phyloP scores from a whole-genome alignment of 2,797 vertebrate genomes.

The Sphenodon punctatus region DNA sequence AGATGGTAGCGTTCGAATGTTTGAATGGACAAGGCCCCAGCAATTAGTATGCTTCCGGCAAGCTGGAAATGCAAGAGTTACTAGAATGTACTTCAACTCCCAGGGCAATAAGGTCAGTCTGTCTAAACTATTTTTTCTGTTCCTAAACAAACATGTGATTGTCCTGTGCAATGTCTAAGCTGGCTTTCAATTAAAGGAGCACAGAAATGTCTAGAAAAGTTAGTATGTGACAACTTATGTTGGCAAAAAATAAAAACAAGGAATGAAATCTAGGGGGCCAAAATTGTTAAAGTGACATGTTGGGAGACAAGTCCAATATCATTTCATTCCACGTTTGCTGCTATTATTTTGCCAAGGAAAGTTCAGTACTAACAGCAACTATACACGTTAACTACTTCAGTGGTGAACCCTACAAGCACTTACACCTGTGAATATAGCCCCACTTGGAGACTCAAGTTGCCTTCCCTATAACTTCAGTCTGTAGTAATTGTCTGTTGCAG shows the following conservation, averaged over 20 bases:
- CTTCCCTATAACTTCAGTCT: no score
- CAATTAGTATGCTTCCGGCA: constrained; percentile 96
- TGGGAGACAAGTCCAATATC: neutral
- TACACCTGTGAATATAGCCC: no score
- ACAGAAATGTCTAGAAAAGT: neutral
- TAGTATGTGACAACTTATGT: neutral
- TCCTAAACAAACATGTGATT: neutral
- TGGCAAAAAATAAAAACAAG: neutral
- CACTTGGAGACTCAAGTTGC: no score
- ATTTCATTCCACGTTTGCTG: no score
- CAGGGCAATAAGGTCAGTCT: constrained; percentile 93
- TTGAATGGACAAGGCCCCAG: constrained; percentile 97
- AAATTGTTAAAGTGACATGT: neutral
- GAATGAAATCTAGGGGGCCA: neutral
- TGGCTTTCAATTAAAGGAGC: neutral
- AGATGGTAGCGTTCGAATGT: constrained; percentile 97
- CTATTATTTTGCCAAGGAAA: no score
- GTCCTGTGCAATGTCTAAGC: neutral
- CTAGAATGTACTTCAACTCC: constrained; percentile 95
- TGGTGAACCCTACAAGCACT: no score
- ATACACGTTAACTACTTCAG: no score
- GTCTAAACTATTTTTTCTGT: neutral
- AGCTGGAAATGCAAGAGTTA: constrained; percentile 95
- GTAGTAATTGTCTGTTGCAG: no score
- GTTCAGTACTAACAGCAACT: no score